Evolutionary conservation across 2,113 vertebrate species (phyloP).

Genomic region (Mungos mungo): DNA sequence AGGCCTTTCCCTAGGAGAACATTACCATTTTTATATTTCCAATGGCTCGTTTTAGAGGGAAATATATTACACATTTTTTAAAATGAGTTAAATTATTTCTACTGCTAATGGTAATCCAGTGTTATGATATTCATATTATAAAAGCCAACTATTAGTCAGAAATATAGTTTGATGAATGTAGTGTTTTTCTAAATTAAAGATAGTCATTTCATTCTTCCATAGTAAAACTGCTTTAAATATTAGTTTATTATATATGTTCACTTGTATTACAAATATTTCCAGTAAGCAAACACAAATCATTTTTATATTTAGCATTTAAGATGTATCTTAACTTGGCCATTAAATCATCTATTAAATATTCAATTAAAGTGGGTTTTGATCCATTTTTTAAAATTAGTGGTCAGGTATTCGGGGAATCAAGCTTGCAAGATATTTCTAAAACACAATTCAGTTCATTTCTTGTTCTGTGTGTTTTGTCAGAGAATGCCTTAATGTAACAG

Average conservation of each 20-base stretch:
- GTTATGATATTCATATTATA: conserved; percentile 74
- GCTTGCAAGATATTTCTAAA: conserved; percentile 83
- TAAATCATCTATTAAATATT: conserved; percentile 86
- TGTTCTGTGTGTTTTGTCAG: conserved; percentile 92
- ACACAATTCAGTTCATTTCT: conserved; percentile 89
- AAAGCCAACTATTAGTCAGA: conserved; percentile 79
- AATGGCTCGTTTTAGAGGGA: conserved; percentile 49
- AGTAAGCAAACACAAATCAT: conserved; percentile 89
- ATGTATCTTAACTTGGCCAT: conserved; percentile 80
- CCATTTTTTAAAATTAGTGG: conserved; percentile 89
- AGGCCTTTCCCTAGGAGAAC: conserved; percentile 2
- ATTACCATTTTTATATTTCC: conserved; percentile 64
- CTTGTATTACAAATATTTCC: conserved; percentile 87
- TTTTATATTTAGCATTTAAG: conserved; percentile 86
- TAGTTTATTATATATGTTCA: conserved; percentile 81
- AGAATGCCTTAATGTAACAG: conserved; percentile 95
- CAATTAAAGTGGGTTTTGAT: conserved; percentile 86
- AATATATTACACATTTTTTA: conserved; percentile 56
- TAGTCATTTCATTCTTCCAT: conserved; percentile 68
- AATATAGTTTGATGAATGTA: conserved; percentile 78
- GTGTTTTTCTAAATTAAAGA: conserved; percentile 70
- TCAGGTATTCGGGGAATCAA: conserved; percentile 88
- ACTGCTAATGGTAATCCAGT: conserved; percentile 71
- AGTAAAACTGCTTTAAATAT: conserved; percentile 81
- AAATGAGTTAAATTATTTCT: conserved; percentile 66